Base-by-base conservation (phyloP, 2,113 vertebrate species). In the Phasianus colchicus region DNA sequence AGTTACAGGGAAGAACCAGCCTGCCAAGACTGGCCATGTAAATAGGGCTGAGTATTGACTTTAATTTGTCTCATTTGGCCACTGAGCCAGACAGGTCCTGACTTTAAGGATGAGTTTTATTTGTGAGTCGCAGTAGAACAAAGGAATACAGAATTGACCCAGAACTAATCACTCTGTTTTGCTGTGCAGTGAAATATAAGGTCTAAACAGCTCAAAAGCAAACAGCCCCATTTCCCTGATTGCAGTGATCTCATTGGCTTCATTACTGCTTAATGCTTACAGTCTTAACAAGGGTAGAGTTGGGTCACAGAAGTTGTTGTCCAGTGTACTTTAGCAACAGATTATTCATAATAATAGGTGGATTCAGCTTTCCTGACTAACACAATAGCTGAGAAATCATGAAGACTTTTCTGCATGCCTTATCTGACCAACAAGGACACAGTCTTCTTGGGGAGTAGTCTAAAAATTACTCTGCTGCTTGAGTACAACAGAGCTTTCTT, bases 181-280 rank as follows among this genome's bases (percentile, higher is more conserved):
- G 34, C 24, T 50, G 15, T 0, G 0, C 64, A 54, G 13, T 60
- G 30, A 34, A 77, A 47, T 21, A 30, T 0, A 36, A 21, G 16
- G 3, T 70, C 40, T 63, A 42, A 55, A 78, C 5, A 9, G 2
- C 42, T 1, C 64, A 63, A 64, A 70, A 70, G 29, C 21, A 89
- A 78, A 40, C 16, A 54, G 13, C 7, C 16, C 11, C 54, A 6
- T 32, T 81, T 40, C 63, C 18, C 19, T 77, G 32, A n/a, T 54
- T 65, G 40, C 60, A 90, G 12, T 25, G 30, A 21, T 66, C 43
- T 79, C 21, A 47, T 73, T 42, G 43, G 36, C 42, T 81, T 29
- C 2, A 8, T 52, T 38, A 13, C 70, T 83, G 10, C 24, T 54
- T 6, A 66, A 34, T 81, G 52, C 2, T 38, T 74, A 19, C 50